Evolutionary conservation across 1,140 invertebrate genomes (phyloP).

Genomic region (Adoxophyes honmai): DNA sequence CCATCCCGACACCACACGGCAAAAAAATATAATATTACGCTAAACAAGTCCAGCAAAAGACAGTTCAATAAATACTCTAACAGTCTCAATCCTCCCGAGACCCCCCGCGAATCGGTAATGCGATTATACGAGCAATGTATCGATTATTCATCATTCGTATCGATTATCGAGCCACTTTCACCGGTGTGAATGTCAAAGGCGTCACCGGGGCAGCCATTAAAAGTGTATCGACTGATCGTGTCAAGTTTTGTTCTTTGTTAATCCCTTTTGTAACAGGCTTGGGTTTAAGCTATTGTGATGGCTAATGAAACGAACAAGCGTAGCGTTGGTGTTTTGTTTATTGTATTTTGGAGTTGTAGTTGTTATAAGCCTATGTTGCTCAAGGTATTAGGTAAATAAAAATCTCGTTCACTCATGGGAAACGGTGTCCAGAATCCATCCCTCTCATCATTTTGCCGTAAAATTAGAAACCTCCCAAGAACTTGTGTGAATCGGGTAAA

Average conservation of each 20-base stretch:
- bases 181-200: conserved; percentile 59
- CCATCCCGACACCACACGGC: too few species aligned
- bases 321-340: conserved; percentile 47
- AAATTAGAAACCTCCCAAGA: too few species aligned
- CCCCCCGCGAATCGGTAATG: conserved; percentile 59
- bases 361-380: too few species aligned
- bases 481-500: too few species aligned
- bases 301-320: conserved; percentile 76
- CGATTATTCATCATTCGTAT: conserved; percentile 48
- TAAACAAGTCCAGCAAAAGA: background rate
- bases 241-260: conserved; percentile 40
- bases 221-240: conserved; percentile 51
- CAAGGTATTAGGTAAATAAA: too few species aligned
- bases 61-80: conserved; percentile 15
- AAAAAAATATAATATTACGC: too few species aligned
- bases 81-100: conserved; percentile 29
- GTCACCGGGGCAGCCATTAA: conserved; percentile 58
- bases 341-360: too few species aligned
- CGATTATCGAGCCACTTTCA: conserved; percentile 54
- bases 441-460: too few species aligned
- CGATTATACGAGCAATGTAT: conserved; percentile 57
- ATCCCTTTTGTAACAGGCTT: conserved; percentile 52
- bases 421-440: too few species aligned
- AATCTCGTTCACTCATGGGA: too few species aligned
- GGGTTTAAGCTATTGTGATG: conserved; percentile 27